Evolutionary conservation across 2,113 vertebrate species (phyloP).

Genomic region (Proteles cristata): DNA sequence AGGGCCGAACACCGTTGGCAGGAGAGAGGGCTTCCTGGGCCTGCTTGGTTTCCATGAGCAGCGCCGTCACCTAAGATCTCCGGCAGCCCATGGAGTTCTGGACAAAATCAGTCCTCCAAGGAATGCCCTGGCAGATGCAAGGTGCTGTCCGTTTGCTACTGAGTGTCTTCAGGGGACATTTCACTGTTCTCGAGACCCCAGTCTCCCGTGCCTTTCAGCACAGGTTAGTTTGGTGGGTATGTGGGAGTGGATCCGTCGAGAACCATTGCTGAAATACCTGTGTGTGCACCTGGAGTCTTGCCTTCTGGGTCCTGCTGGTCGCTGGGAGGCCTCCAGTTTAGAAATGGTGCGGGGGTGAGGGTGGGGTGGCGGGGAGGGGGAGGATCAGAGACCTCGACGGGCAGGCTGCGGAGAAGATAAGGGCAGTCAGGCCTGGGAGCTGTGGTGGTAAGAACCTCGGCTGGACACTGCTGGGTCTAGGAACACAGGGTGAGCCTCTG

Average conservation of each 20-base stretch:
- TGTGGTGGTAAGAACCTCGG: rapidly evolving
- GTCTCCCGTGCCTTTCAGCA: background rate
- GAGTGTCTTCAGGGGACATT: background rate
- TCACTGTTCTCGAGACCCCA: background rate
- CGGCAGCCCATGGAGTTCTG: background rate
- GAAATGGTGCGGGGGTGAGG: background rate
- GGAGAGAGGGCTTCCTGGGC: background rate
- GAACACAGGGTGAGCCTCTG: background rate
- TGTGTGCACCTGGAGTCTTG: background rate
- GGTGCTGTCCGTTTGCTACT: rapidly evolving
- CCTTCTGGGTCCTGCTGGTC: background rate
- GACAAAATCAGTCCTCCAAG: background rate
- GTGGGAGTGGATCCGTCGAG: background rate
- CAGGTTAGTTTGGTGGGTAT: rapidly evolving
- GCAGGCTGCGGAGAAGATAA: background rate
- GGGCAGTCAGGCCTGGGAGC: background rate
- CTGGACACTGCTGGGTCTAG: background rate
- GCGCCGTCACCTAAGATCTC: background rate
- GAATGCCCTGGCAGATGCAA: background rate
- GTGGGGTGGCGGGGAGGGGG: background rate
- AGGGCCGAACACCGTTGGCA: background rate
- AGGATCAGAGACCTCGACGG: background rate
- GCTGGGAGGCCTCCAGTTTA: background rate
- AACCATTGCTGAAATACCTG: rapidly evolving
- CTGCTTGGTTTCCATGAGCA: background rate